Percentiles rank a stretch among this genome's conserved stretches.
Evolutionary conservation across 30 jellyfish, hydroid and myxozoan species (phyloP).

Genomic region (Pseudorhiza aurosa): DNA sequence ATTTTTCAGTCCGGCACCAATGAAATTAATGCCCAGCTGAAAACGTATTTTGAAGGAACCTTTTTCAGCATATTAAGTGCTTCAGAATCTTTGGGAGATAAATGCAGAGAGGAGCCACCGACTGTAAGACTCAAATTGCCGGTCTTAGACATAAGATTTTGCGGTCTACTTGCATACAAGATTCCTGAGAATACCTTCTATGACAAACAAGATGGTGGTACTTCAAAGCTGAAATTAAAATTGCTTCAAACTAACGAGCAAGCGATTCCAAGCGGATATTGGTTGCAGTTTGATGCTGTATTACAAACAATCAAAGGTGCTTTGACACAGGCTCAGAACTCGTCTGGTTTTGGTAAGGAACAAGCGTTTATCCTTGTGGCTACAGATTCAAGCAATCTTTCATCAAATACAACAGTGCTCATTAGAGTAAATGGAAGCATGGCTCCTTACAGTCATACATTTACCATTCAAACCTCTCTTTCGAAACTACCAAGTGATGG

Average conservation of each 20-base stretch:
- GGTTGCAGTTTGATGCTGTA: constrained; percentile 68
- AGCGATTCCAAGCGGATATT: constrained; percentile 7
- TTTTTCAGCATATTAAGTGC: constrained; percentile 30
- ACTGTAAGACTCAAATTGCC: constrained; percentile 35
- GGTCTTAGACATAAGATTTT: constrained; percentile 35
- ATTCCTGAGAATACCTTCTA: constrained; percentile 78
- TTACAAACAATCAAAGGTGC: constrained; percentile 67
- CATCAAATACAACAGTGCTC: constrained; percentile 48
- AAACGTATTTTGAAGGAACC: neutral
- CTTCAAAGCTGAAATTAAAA: constrained; percentile 47
- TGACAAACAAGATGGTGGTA: constrained; percentile 84
- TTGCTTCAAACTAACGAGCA: constrained; percentile 27
- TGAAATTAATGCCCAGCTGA: constrained; percentile 8
- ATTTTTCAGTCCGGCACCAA: constrained; percentile 49
- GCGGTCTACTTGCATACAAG: constrained; percentile 69
- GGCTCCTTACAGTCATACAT: constrained; percentile 46
- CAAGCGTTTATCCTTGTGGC: constrained; percentile 63
- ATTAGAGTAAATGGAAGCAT: constrained; percentile 46
- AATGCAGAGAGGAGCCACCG: constrained; percentile 74
- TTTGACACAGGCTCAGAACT: constrained; percentile 19
- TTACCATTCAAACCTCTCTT: constrained; percentile 30
- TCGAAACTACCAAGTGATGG: constrained; percentile 10
- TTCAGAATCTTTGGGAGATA: constrained; percentile 33
- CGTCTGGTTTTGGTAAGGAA: constrained; percentile 12
- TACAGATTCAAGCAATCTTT: constrained; percentile 51